Evolutionary conservation across 2,888 invertebrate species (phyloP).

Genomic region (Cheilosia grossa): DNA sequence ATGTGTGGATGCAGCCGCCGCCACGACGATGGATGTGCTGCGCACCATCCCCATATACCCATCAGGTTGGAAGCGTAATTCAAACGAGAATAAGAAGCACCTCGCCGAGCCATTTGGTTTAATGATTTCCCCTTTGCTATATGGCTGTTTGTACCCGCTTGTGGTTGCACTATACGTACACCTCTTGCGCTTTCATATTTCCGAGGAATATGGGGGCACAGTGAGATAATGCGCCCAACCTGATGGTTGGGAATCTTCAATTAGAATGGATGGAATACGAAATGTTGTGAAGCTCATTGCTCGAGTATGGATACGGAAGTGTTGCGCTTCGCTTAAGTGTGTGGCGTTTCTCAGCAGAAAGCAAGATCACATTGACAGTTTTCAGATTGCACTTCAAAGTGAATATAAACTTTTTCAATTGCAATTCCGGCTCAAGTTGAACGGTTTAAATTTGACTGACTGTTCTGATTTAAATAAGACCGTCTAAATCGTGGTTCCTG

Average conservation of each 20-base stretch:
- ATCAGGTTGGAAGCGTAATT: conserved; percentile 52
- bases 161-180: not conserved
- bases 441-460: no score
- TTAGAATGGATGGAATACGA: conserved; percentile 66
- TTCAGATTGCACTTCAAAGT: conserved; percentile 45
- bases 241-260: conserved; percentile 54
- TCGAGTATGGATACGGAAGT: conserved; percentile 37
- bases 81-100: conserved; percentile 33
- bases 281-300: conserved; percentile 59
- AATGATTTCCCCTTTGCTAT: conserved; percentile 51
- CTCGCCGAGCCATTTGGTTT: conserved; percentile 37
- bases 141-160: conserved; percentile 4
- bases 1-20: conserved; percentile 47
- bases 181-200: conserved; percentile 56
- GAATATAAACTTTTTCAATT: conserved; percentile 12
- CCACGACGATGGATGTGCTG: conserved; percentile 23
- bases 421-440: not conserved
- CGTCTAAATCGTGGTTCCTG: no score
- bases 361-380: conserved; percentile 43
- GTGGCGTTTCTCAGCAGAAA: conserved; percentile 28
- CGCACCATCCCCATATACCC: conserved; percentile 10
- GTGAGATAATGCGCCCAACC: conserved; percentile 19
- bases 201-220: conserved; percentile 10
- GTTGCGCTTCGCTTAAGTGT: conserved; percentile 44
- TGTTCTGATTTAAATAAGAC: no score